Percentiles rank a stretch among this genome's conserved stretches.
These are phyloP conservation scores for Monopterus albus DNA, from an alignment of 2,113 vertebrate species.

Conservation along the genomic window DNA sequence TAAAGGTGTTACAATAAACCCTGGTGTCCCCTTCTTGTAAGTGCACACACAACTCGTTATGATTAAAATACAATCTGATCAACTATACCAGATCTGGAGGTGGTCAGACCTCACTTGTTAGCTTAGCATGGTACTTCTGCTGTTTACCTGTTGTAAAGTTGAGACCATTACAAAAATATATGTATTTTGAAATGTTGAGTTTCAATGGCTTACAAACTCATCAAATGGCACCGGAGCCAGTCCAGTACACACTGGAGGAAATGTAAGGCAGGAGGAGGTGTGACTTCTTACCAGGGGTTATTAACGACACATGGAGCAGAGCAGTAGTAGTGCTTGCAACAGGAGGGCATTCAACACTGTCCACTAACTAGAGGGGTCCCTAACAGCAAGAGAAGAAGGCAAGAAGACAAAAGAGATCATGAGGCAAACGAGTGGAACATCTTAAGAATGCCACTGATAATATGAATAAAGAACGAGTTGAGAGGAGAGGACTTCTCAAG, in stretches of 20 bases:
- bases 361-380: not conserved
- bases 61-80: slow-evolving; percentile 65
- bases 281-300: too few relatives aligned
- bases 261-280: too few relatives aligned
- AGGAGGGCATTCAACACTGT: not conserved
- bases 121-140: slow-evolving; percentile 58
- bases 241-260: too few relatives aligned
- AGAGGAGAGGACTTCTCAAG: slow-evolving; percentile 68
- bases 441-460: slow-evolving; percentile 54
- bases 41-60: too few relatives aligned
- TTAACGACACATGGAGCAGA: too few relatives aligned
- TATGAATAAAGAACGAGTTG: slow-evolving; percentile 61
- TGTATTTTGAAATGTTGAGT: slow-evolving; percentile 58
- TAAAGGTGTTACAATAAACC: too few relatives aligned
- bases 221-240: too few relatives aligned
- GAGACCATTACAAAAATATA: slow-evolving; percentile 45
- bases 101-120: too few relatives aligned
- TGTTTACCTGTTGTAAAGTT: slow-evolving; percentile 70
- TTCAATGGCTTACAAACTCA: too few relatives aligned
- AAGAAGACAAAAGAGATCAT: slow-evolving; percentile 35
- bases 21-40: too few relatives aligned
- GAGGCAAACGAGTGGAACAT: slow-evolving; percentile 49
- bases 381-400: slow-evolving; percentile 12
- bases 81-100: too few relatives aligned
- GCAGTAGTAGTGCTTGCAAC: slow-evolving; percentile 1